Percentiles rank a stretch among this genome's conserved stretches.
These are phyloP conservation scores for Perca fluviatilis DNA, from an alignment of 2,113 vertebrate genomes.

Conservation along the genomic window DNA sequence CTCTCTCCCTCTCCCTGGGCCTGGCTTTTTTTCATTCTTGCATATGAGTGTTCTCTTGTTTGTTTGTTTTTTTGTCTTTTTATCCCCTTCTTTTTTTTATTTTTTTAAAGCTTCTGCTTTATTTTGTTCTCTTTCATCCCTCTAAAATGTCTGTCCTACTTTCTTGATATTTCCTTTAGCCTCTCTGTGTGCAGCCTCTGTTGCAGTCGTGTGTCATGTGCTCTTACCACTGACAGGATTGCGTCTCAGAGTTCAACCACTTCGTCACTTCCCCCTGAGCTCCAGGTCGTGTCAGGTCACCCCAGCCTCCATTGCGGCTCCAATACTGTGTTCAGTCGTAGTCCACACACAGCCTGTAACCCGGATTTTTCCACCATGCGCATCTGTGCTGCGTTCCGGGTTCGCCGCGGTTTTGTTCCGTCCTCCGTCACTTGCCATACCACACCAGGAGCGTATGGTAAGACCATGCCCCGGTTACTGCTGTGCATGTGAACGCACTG, in stretches of 20 bases:
- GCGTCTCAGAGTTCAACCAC: constrained; percentile 33
- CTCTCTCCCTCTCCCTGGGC: constrained; percentile 4
- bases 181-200: not conserved
- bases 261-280: constrained; percentile 35
- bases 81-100: not conserved
- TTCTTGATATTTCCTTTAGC: not conserved
- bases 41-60: not conserved
- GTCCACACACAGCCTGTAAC: constrained; percentile 1
- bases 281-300: constrained; percentile 41
- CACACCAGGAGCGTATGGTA: too few relatives aligned
- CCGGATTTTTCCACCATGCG: too few relatives aligned
- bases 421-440: too few relatives aligned
- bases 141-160: not conserved
- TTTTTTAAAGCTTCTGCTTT: not conserved
- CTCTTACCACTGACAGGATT: constrained; percentile 11
- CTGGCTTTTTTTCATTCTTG: not conserved
- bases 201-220: not conserved
- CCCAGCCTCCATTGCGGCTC: constrained; percentile 13
- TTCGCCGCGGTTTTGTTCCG: too few relatives aligned
- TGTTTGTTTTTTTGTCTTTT: not conserved
- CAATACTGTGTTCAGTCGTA: not conserved
- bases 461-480: too few relatives aligned
- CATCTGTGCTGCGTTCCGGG: too few relatives aligned
- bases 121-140: not conserved
- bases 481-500: too few relatives aligned